Evolutionary conservation across 2,113 vertebrate species (phyloP).

Genomic region (Pardalotus punctatus): DNA sequence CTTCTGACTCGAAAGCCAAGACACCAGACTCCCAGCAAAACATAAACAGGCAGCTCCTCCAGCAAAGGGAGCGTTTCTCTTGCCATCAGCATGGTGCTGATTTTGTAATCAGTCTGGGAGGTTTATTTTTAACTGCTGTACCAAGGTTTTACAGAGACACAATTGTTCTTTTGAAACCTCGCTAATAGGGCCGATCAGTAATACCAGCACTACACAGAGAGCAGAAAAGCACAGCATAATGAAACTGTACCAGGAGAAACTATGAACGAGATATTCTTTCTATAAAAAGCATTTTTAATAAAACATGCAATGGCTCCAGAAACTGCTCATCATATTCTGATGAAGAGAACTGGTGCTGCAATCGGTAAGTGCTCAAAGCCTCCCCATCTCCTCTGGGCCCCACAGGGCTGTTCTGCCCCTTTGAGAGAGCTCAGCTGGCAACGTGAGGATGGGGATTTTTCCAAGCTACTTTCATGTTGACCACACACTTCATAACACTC

Average conservation of each 20-base stretch:
- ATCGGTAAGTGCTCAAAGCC: not conserved
- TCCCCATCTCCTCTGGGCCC: not conserved
- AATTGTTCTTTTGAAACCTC: constrained; percentile 45
- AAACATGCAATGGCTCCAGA: constrained; percentile 36
- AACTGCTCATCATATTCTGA: not conserved
- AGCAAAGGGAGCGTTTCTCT: not conserved
- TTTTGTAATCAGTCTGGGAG: constrained; percentile 18
- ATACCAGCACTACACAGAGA: constrained; percentile 32
- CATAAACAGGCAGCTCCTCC: not conserved
- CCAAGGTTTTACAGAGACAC: constrained; percentile 38
- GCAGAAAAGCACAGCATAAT: not conserved
- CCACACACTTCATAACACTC: not conserved
- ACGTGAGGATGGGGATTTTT: constrained; percentile 6
- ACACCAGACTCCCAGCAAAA: not conserved
- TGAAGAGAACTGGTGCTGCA: not conserved
- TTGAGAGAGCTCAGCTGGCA: not conserved
- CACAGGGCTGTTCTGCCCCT: not conserved
- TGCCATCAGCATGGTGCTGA: not conserved
- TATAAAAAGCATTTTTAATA: constrained; percentile 50
- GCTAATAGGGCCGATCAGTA: constrained; percentile 30
- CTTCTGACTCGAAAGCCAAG: not conserved
- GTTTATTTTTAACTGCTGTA: constrained; percentile 38
- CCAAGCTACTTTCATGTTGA: not conserved
- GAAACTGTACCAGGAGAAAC: not conserved
- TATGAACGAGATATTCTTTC: not conserved